Evolutionary conservation across 2,113 vertebrate species (phyloP).

Genomic region (Cinclus cinclus): DNA sequence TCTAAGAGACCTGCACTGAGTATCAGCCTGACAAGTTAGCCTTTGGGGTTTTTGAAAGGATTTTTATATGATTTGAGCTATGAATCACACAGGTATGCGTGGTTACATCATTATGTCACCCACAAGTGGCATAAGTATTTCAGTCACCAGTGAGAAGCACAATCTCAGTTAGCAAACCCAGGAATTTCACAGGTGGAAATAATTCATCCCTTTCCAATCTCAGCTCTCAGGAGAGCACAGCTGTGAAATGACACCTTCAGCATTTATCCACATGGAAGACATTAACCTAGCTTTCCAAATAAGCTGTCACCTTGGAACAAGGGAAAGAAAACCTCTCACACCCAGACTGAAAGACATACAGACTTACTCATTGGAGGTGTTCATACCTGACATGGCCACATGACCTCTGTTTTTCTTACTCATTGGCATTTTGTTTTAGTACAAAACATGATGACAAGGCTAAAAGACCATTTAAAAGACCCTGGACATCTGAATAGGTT

Average conservation of each 20-base stretch:
- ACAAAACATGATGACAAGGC: background rate
- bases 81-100: background rate
- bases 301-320: background rate
- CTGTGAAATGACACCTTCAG: slow-evolving; percentile 25
- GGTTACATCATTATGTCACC: background rate
- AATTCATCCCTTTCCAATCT: background rate
- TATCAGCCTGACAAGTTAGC: background rate
- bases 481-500: background rate
- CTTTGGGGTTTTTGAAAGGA: background rate
- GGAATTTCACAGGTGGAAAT: slow-evolving; percentile 25
- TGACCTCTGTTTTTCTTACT: background rate
- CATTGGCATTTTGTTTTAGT: background rate
- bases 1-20: background rate
- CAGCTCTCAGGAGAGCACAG: slow-evolving; percentile 6
- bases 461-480: background rate
- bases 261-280: background rate
- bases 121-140: background rate
- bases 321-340: background rate
- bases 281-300: background rate
- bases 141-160: background rate
- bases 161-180: background rate
- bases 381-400: background rate
- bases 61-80: background rate
- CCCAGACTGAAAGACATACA: background rate
- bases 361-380: background rate